Base-by-base conservation (phyloP, 2,888 invertebrate species). In the Torymus auratus region DNA sequence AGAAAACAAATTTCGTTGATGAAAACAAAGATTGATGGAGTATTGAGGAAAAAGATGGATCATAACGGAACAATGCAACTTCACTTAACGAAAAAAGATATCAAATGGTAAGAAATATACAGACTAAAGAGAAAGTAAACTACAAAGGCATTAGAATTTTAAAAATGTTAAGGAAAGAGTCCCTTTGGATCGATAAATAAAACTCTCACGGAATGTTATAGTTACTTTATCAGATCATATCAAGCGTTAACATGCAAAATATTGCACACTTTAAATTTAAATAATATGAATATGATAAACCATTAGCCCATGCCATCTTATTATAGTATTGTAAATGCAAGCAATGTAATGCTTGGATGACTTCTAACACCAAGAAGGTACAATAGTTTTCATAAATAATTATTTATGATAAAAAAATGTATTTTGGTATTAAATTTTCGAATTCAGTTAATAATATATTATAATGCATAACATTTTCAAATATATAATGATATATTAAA, bases 11-110 rank as follows among this genome's bases (percentile, higher is more conserved):
- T 53, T 62, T 52, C 2, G 23, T 1, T 28, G 23, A 61, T 72
- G 72, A 52, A 52, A 60, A 14, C 23, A 62, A 72, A 72, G 62
- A 72, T 72, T 72, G 72, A 72, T 71, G 52, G 20, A 13, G 13
- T 28, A 28, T 28, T 28, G 28, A 28, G 12, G 61, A 11, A 61
- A 60, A n/a, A 58, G 12, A 61, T 17, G 13, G 71, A 61, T 52
- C 50, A 50, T 72, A 61, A 61, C 50, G 17, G 60, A 15, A 20
- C 61, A 72, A 56, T 28, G 10, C 56, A 23, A 56, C 28, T 69
- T 56, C 56, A 12, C 28, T 52, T 20, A 60, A 20, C 41, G 28
- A 60, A 3, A 70, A 70, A 72, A 61, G 50, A 17, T 20, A 72
- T 20, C 52, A 72, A 72, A 23, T 20, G 23, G 56, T n/a, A 69